Conservation (phyloP, 1,140 invertebrate species). For the Olivierus martensii region DNA sequence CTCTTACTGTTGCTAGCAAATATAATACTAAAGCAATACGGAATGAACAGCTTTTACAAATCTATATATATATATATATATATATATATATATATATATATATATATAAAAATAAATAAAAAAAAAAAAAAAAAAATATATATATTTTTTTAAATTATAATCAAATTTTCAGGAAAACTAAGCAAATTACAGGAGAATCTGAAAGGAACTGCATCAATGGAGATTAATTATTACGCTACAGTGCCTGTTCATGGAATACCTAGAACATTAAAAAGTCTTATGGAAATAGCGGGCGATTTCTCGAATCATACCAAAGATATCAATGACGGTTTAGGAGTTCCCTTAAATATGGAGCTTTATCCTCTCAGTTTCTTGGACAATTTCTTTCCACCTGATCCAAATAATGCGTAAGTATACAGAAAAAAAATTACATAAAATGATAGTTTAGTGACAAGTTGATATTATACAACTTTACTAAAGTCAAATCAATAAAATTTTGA, state of each 20-base stretch:
- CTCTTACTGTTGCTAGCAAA: too few species aligned
- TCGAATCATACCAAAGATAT: conserved; percentile 10
- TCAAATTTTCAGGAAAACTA: conserved; percentile 16
- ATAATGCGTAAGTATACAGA: conserved; percentile 10
- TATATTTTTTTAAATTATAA: too few species aligned
- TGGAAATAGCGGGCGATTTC: conserved; percentile 7
- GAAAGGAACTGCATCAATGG: conserved; percentile 11
- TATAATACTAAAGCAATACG: too few species aligned
- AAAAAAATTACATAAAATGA: too few species aligned
- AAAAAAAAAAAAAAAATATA: too few species aligned
- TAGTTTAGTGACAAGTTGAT: too few species aligned
- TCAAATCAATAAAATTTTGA: too few species aligned
- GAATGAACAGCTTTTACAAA: too few species aligned
- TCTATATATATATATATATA: too few species aligned
- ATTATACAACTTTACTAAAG: too few species aligned
- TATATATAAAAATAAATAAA: too few species aligned
- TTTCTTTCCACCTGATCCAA: not conserved
- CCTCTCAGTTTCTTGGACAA: not conserved
- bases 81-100: too few species aligned
- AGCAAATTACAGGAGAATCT: conserved; percentile 7
- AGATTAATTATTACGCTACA: conserved; percentile 16
- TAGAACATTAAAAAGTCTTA: conserved; percentile 11
- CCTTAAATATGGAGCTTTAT: conserved; percentile 12
- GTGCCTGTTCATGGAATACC: conserved; percentile 14
- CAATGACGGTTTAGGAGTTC: conserved; percentile 12